These are phyloP conservation scores for Sinocyclocheilus maitianheensis DNA, from an alignment of 2,113 vertebrate species.

Conservation along the genomic window DNA sequence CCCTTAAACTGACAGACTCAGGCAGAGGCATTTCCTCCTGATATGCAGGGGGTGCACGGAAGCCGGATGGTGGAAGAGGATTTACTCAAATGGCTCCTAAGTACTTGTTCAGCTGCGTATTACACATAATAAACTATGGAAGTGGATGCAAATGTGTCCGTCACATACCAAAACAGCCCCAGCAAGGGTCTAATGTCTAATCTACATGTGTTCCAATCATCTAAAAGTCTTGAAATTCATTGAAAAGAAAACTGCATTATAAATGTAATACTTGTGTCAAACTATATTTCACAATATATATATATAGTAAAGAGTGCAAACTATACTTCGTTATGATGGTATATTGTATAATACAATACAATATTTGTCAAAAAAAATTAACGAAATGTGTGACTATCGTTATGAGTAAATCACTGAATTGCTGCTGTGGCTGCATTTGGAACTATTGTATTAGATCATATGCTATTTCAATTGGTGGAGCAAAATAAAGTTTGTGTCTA, in stretches of 20 bases:
- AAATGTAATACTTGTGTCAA: no score
- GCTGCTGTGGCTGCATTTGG: no score
- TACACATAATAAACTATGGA: constrained; percentile 35
- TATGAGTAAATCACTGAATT: no score
- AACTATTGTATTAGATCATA: no score
- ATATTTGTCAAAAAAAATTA: no score
- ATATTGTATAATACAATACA: no score
- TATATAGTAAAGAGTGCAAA: no score
- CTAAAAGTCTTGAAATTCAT: not conserved
- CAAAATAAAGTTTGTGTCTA: no score
- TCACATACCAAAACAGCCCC: constrained; percentile 5
- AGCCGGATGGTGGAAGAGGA: constrained; percentile 47
- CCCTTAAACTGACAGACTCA: constrained; percentile 49
- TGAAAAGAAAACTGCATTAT: not conserved
- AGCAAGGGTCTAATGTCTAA: not conserved
- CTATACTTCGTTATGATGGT: no score
- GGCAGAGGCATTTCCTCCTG: constrained; percentile 48
- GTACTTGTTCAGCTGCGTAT: constrained; percentile 43
- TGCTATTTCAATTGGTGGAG: no score
- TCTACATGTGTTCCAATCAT: not conserved
- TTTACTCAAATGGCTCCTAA: constrained; percentile 20
- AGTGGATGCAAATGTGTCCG: constrained; percentile 4
- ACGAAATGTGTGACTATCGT: no score
- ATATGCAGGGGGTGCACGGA: constrained; percentile 24
- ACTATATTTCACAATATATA: no score